phyloP scores from a whole-genome alignment of 2,113 vertebrate species.

The Trachemys scripta region DNA sequence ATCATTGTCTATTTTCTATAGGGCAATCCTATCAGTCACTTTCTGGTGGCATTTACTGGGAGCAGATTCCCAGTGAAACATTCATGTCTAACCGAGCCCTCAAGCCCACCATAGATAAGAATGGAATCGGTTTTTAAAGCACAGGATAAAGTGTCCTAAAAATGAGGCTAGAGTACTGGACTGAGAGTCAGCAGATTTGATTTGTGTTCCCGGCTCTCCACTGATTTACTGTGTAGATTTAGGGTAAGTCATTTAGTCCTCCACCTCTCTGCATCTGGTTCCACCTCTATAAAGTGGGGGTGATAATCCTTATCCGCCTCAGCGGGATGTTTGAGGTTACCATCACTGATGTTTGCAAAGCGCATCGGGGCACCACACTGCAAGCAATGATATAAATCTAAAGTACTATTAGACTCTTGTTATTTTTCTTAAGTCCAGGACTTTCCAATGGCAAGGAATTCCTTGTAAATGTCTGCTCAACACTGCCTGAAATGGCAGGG shows the following conservation, averaged over 20 bases:
- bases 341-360: background rate
- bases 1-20: background rate
- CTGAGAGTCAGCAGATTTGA: background rate
- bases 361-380: background rate
- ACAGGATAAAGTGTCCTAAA: background rate
- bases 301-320: background rate
- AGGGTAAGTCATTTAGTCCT: background rate
- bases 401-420: background rate
- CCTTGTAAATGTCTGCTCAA: background rate
- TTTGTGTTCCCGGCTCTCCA: background rate
- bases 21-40: background rate
- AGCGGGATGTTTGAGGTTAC: background rate
- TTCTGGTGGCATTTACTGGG: background rate
- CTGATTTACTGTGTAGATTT: background rate
- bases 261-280: background rate
- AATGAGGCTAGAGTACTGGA: background rate
- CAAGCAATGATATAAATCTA: background rate
- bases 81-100: background rate
- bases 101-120: background rate
- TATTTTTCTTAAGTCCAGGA: background rate
- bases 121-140: rapidly evolving
- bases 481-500: background rate
- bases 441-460: background rate
- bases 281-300: background rate
- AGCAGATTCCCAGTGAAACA: background rate